Evolutionary conservation across 2,888 invertebrate species (phyloP), one percentile per base, ranked within the genome.

Genomic region (Drosophila cognata): DNA sequence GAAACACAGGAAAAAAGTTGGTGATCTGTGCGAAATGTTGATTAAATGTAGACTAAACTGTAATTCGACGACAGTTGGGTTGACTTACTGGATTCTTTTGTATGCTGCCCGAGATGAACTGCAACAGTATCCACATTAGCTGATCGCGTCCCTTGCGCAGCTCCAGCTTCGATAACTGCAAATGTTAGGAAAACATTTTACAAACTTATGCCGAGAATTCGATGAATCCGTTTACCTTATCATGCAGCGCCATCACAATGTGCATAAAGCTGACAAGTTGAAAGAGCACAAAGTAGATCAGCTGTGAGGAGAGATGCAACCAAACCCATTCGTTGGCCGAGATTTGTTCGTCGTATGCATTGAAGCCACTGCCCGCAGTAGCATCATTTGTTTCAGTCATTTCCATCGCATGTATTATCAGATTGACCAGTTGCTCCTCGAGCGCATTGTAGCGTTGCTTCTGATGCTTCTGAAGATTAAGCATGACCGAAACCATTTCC

Each of bases 91-190:
- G 97, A 93, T 98, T 98, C 84, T 98, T 96, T 92, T 98, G 98
- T 88, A 98, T 98, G 91, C 98, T 98, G 57, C 99, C 99, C 0
- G 99, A 99, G 85, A 99, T 98, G 91, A 98, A 99, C 94, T 99
- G 99, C 51, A 99, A 94, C 25, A 99, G 94, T 28, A 98, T 97
- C 99, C 99, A 99, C 99, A 99, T 99, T n/a, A 99, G 94, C 89
- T 99, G 98, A 93, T 99, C 99, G 56, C 99, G 94, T 0, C 99
- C 98, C 93, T 97, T 97, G 71, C 96, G 95, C 91, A 98, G 94
- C 90, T 98, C 97, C 80, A 96, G 94, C 10, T 96, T 96, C 51
- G 96, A 95, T 43, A 97, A 93, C 95, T 95, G 80, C 16, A 93
- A 92, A 58, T 18, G 18, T 4, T 38, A 36, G 18, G 0, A 1